phyloP scores from a whole-genome alignment of 2,888 invertebrate genomes.

The Tinea trinotella region DNA sequence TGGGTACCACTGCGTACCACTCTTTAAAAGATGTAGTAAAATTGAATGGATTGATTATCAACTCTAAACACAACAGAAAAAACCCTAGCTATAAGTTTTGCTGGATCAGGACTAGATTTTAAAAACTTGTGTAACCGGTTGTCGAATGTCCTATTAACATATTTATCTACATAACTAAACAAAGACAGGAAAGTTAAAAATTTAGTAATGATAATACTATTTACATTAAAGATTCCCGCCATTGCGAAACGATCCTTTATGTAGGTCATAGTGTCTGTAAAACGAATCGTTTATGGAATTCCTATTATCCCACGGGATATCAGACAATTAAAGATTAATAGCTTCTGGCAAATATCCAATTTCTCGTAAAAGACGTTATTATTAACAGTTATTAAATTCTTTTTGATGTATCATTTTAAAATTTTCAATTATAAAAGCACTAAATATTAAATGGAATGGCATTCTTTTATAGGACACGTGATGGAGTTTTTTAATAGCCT shows the following conservation, averaged over 20 bases:
- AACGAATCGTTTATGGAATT: no score
- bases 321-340: constrained; percentile 4
- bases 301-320: neutral
- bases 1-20: no score
- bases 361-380: neutral
- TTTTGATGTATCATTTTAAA: constrained; percentile 4
- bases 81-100: no score
- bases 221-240: no score
- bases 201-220: no score
- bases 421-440: constrained; percentile 9
- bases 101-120: no score
- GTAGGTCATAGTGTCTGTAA: no score
- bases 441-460: neutral
- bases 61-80: no score
- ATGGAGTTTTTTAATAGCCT: neutral
- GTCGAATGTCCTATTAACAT: neutral
- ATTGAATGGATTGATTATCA: no score
- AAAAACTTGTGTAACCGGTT: neutral
- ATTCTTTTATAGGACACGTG: neutral
- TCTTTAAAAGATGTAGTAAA: no score
- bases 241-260: no score
- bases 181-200: neutral
- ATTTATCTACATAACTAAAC: neutral
- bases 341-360: constrained; percentile 1
- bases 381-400: constrained; percentile 4